A percentile compares a stretch with the other conserved stretches of the same genome.
Evolutionary conservation across 2,113 vertebrate genomes (phyloP).

Genomic region (Cygnus atratus): DNA sequence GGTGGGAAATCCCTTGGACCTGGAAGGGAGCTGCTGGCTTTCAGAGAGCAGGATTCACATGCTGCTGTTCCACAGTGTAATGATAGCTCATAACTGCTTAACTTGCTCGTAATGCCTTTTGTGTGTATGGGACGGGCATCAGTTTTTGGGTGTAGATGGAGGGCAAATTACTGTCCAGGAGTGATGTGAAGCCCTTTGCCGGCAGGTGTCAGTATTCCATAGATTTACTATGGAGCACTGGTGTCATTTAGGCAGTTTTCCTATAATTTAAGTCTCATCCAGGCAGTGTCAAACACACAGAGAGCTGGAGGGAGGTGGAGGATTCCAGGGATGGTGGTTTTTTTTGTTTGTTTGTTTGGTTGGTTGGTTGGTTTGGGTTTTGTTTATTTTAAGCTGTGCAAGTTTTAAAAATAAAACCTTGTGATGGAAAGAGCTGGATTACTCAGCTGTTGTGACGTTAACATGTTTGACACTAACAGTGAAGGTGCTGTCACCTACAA

Average conservation of each 20-base stretch:
- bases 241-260: not conserved
- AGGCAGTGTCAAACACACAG: not conserved
- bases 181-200: not conserved
- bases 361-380: not conserved
- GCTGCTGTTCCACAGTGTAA: not conserved
- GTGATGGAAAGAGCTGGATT: not conserved
- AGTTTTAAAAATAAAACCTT: not conserved
- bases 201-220: conserved; percentile 71
- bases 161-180: not conserved
- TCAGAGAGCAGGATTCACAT: not conserved
- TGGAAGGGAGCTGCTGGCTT: not conserved
- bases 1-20: not conserved
- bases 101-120: not conserved
- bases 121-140: not conserved
- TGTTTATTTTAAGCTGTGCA: not conserved
- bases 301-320: not conserved
- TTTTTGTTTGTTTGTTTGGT: not conserved
- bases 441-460: not conserved
- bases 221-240: not conserved
- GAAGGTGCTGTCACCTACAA: not conserved
- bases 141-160: not conserved
- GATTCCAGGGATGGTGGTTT: not conserved
- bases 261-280: not conserved
- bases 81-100: not conserved
- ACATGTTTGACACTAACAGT: not conserved